Base-by-base conservation (phyloP, 2,797 vertebrate genomes). In the Melanotaenia trifasciata region DNA sequence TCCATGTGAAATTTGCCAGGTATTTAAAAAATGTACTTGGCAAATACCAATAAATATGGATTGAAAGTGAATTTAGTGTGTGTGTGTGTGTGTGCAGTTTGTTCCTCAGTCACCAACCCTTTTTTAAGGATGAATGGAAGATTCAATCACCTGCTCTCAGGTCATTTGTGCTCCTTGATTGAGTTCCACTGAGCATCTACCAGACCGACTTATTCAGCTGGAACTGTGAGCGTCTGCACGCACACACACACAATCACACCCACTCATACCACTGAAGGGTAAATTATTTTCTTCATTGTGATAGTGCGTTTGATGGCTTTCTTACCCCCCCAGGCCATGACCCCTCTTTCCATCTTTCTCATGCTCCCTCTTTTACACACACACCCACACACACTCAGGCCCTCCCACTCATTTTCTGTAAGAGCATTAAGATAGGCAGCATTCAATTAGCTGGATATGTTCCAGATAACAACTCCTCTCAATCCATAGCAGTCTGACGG, bases 391-490 rank as follows among this genome's bases (percentile, higher is more conserved):
- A 58, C 62, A 38, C 53, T 62, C 59, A 28, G 53, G 53, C 11
- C 22, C 62, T 68, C 76, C 53, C 57, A 71, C 65, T 61, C 59
- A 26, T 61, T 76, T 64, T 72, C 26, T 70, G 68, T 76, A 36
- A 58, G 60, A 79, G 43, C 62, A 85, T 87, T 86, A 77, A 84
- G 76, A 91, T 86, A 84, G 76, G 69, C 76, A 82, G 74, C 78
- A 74, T 88, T 92, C 85, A 93, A 91, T 93, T 93, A 93, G 84
- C 89, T 20, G 35, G 71, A 71, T 77, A 38, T 75, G 74, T 57
- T 66, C 78, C 56, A 86, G 86, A 94, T 93, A 91, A 87, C 43
- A 60, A 79, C 78, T 83, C 47, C 76, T 82, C 67, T 84, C 70
- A 68, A 70, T 86, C 70, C 68, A 64, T 45, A 67, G 36, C 47